Evolutionary conservation across 2,888 invertebrate genomes (phyloP).

Genomic region (Machimus atricapillus): DNA sequence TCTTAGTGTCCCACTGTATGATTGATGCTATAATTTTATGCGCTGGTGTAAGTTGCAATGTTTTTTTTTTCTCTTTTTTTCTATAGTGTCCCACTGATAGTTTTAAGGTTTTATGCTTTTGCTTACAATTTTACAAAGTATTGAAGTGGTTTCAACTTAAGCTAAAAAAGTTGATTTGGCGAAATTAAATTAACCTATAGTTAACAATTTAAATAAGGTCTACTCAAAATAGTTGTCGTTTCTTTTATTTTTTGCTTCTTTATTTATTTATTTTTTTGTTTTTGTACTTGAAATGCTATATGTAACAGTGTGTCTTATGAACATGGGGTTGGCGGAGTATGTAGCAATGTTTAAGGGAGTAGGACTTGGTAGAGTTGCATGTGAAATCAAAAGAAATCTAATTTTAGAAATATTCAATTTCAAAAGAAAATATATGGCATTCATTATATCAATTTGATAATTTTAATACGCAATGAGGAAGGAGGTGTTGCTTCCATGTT

Average conservation of each 20-base stretch:
- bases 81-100: not conserved
- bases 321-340: not conserved
- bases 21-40: not conserved
- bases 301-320: not conserved
- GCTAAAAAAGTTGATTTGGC: not conserved
- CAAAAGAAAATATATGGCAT: not conserved
- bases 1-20: not conserved
- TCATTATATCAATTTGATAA: not conserved
- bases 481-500: not conserved
- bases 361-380: not conserved
- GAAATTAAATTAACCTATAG: not conserved
- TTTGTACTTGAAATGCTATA: not conserved
- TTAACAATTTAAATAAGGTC: not conserved
- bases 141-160: not conserved
- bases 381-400: not conserved
- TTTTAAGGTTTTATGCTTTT: not conserved
- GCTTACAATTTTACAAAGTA: not conserved
- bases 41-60: not conserved
- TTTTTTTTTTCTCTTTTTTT: not conserved
- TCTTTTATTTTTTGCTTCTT: not conserved
- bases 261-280: not conserved
- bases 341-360: not conserved
- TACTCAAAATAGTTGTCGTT: not conserved
- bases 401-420: not conserved
- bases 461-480: not conserved